Evolutionary conservation across 92 coral and sea anemone genomes (phyloP), one percentile per base, ranked within the genome.

Genomic region (Zoanthus solanderi): DNA sequence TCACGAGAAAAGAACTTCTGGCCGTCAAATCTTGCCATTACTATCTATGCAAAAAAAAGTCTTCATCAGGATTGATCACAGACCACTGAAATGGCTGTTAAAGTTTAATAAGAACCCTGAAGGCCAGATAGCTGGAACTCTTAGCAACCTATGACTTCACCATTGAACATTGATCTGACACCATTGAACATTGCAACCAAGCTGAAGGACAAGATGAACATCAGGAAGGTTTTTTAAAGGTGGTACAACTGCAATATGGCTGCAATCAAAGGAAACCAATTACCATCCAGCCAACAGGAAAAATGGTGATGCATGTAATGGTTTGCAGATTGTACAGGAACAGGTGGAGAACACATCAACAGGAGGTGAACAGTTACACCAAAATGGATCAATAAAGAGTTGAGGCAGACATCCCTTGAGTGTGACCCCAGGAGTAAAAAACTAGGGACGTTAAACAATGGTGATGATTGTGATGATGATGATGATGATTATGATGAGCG

Each of bases 41-140:
- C 42, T 14, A 89, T 88, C 61, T 75, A 13, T 68, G 57, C 16
- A 73, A 84, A 4, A 89, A 78, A 30, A 50, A 17, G 13, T 89
- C 28, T 54, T 48, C 0, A 67, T 83, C 9, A 63, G 88, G n/a
- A 83, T 88, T 12, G 88, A 83, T 17, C 84, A 89, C 85, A 58
- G 84, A 7, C 73, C 88, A 32, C 7, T 83, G 57, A 75, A 48
- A 37, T 83, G 84, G 79, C 71, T 89, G 14, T 7, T 75, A 45
- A 83, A 83, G 47, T 63, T 76, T 23, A 23, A 23, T 54, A 83
- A 67, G 72, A 76, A 74, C 13, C 92, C 92, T 45, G 80, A 76
- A 76, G 31, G 85, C 84, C 63, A 72, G 89, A 67, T 92, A 91
- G 80, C 53, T 92, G 2, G 88, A 89, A 52, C 45, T 50, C 2